Evolutionary conservation across 2,888 invertebrate genomes (phyloP), one percentile per base, ranked within the genome.

Genomic region (Plebejus melissa): DNA sequence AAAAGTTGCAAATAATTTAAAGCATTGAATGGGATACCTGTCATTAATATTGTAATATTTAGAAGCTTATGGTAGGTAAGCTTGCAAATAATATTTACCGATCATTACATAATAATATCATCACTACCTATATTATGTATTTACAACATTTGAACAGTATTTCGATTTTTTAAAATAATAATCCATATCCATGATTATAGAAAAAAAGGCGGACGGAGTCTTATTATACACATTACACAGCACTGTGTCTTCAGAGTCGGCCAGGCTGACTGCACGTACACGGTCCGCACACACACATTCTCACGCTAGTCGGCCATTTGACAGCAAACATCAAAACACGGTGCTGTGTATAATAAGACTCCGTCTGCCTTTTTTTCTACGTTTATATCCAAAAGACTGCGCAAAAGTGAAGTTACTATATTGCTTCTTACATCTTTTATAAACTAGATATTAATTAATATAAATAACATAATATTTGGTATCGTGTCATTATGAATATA

Each of bases 391-490:
- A 16, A 54, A 54, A 54, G 54, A 54, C 54, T 54, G 4, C 3
- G 2, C 13, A 54, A 16, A 13, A 54, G 13, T 54, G 54, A 16
- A 16, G 54, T 54, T 54, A 16, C 4, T 4, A 50, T 50, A 50
- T 11, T 50, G 11, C 3, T 50, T 13, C 50, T 50, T 13, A 50
- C 13, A 54, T 16, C 16, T 54, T 54, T 54, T 54, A 54, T 16
- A 16, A 50, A 16, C 16, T 28, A 60, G 9, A 11, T 11, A 28
- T 28, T 3, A 60, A 60, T 60, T 28, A 7, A 60, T 60, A 7
- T 28, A 60, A 60, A 28, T 60, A 0, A 60, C 60, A 60, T 65
- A 65, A 36, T 65, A 65, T 65, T 65, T 32, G 65, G 65, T 65
- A 65, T 65, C 5, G 65, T 65, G 28, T 6, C 28, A 60, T 65